Base-by-base conservation (phyloP, 2,113 vertebrate species). In the Acanthochromis polyacanthus region DNA sequence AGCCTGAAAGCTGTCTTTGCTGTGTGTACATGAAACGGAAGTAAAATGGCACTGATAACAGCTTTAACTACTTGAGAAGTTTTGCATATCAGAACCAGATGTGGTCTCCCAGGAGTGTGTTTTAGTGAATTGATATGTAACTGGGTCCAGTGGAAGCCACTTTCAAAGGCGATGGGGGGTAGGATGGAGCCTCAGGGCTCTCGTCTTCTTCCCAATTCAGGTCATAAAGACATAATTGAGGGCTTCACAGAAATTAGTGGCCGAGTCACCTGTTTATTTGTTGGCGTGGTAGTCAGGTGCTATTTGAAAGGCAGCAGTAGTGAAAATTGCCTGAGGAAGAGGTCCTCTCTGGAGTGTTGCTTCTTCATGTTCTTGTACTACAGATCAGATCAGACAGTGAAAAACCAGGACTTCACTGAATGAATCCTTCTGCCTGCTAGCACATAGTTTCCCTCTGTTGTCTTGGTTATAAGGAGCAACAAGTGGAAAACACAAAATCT, bases 281-380 rank as follows among this genome's bases (percentile, higher is more conserved):
- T 78, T 23, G 40, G 75, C 78, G 38, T 76, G 60, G 78, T 67
- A 78, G 82, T 89, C 45, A 58, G 67, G 67, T 23, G 28, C 69
- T 83, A 80, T 88, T 88, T 87, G 69, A 78, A 91, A 88, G 63
- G 75, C 82, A 85, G 58, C 78, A 60, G 75, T 60, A 74, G 48
- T 74, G 60, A 57, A 70, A 77, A 73, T n/a, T 40, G 74, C 64
- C 28, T 0, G 61, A 45, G 53, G 61, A 67, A 52, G n/a, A 76
- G 40, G 6, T 9, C 0, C 43, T 71, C 22, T 77, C 52, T 20
- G 57, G 23, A 53, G 6, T 52, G 23, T 30, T 16, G 11, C 43
- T 36, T 63, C 38, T 16, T 63, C 4, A 45, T 61, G 0, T 46
- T 48, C 32, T 32, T 40, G 20, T 16, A 56, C 12, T 52, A 20